Evolutionary conservation across 37 sponge, comb jelly and placozoan species (phyloP), one percentile per base, ranked within the genome.

Genomic region (Geodia barretti): DNA sequence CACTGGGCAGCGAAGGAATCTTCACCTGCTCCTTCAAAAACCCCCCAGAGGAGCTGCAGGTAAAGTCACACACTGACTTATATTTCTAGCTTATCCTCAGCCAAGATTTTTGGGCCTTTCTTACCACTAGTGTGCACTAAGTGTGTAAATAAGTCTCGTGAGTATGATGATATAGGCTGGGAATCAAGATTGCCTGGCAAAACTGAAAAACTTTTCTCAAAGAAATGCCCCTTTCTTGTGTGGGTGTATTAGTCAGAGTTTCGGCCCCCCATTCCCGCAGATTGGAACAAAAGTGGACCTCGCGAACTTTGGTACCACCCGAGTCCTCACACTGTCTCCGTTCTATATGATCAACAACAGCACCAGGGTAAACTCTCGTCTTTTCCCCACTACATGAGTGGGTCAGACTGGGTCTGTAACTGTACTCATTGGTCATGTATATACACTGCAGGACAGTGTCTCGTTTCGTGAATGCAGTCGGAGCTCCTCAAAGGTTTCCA

Each of bases 241-340:
- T n/a, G n/a, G n/a, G n/a, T n/a, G n/a, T n/a, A n/a, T n/a, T n/a
- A n/a, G n/a, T n/a, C n/a, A n/a, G n/a, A n/a, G n/a, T n/a, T n/a
- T n/a, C n/a, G n/a, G n/a, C n/a, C n/a, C n/a, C n/a, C n/a, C n/a
- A n/a, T 34, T 76, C 61, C 28, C 60, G 25, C 76, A 94, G 95
- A 74, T 95, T 74, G 95, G 95, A 9, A 75, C 76, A 32, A 81
- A 41, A 26, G 83, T 91, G 26, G 43, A 68, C 0, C 26, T 85
- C 54, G 86, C 97, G 5, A 64, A 64, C 1, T 77, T 70, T 28
- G 70, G 71, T 32, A 37, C 86, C 41, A 83, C 87, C 61, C 90
- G 86, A 64, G 82, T 91, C 34, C 69, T 96, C 76, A 86, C 86
- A 21, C 75, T 96, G 32, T 78, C 92, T 24, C 94, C 97, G 1